A percentile compares a stretch with the other conserved stretches of the same genome.
Conservation (phyloP, 2,888 invertebrate species). For the Phaedon cochleariae region DNA sequence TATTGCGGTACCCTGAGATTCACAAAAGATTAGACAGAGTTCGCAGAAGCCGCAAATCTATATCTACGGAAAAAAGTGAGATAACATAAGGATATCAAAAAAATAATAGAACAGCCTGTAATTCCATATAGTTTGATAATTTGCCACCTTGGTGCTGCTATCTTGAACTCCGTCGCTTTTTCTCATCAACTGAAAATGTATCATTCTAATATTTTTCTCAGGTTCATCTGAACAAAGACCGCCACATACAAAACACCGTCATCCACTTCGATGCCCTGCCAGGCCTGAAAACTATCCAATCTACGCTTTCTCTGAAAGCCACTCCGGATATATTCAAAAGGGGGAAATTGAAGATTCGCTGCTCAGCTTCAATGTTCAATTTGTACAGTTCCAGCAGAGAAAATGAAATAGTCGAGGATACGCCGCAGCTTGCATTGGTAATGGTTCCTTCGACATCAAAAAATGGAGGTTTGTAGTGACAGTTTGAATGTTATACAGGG, state of each 20-base stretch:
- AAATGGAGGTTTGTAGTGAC: conserved; percentile 52
- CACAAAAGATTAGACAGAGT: no score
- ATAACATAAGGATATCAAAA: no score
- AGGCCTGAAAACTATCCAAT: conserved; percentile 55
- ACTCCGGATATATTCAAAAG: conserved; percentile 56
- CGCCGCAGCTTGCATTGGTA: conserved; percentile 57
- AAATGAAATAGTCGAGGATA: conserved; percentile 56
- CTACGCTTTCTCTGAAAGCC: conserved; percentile 54
- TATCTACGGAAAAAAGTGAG: no score
- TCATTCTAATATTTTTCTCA: conserved; percentile 30
- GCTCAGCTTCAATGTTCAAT: conserved; percentile 57
- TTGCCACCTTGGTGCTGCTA: no score
- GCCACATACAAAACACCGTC: conserved; percentile 51
- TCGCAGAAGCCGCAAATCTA: no score
- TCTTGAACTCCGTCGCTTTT: no score
- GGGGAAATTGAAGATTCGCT: conserved; percentile 57
- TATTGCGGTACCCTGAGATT: no score
- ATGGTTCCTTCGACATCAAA: conserved; percentile 56
- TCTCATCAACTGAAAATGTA: conserved; percentile 15
- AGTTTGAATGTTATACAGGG: no score
- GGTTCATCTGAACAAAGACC: conserved; percentile 38
- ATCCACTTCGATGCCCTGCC: conserved; percentile 54
- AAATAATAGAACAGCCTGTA: no score
- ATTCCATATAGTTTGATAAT: no score
- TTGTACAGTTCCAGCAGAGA: conserved; percentile 55